Base-by-base conservation (phyloP, 2,888 invertebrate species). In the Belgica antarctica region DNA sequence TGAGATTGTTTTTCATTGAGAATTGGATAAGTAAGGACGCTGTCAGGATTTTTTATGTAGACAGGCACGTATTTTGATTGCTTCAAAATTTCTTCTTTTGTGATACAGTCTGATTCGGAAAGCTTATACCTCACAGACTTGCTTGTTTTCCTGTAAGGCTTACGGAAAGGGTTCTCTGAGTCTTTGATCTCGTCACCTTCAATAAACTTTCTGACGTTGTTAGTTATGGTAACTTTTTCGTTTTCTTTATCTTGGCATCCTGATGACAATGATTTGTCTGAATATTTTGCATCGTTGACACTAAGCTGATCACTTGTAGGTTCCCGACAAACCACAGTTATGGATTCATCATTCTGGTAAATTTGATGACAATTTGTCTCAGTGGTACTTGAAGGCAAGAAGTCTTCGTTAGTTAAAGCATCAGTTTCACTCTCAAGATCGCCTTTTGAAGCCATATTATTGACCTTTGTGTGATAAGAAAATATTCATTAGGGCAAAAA, bases 41-140 rank as follows among this genome's bases (percentile, higher is more conserved):
- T 76, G 74, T 80, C 80, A 1, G 80, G 80, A 74, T 80, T 80
- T 72, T 79, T 80, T 31, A 80, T 78, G 63, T 80, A 80, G 0
- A 80, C 80, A 71, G 78, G 79, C 1, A 80, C 80, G 75, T 78
- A 80, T 73, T 80, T 80, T 15, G 80, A 80, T 71, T 80, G 78
- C 17, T 78, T 78, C 1, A 80, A 74, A 7, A 80, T 79, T 27
- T 80, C 78, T 71, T 80, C 80, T 1, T 78, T 80, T 28, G 79
- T 77, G n/a, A 80, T 74, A 52, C 74, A 78, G 8, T 79, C 79
- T n/a, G 62, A 62, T n/a, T 5, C n/a, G n/a, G n/a, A n/a, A n/a
- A n/a, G n/a, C n/a, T 63, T 7, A 74, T 72, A 62, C 77, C 77
- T n/a, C n/a, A n/a, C n/a, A n/a, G n/a, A n/a, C 1, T 75, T 22